Percentiles rank a stretch among this genome's conserved stretches.
Conservation (phyloP, 2,113 vertebrate species). For the Sitta europaea region DNA sequence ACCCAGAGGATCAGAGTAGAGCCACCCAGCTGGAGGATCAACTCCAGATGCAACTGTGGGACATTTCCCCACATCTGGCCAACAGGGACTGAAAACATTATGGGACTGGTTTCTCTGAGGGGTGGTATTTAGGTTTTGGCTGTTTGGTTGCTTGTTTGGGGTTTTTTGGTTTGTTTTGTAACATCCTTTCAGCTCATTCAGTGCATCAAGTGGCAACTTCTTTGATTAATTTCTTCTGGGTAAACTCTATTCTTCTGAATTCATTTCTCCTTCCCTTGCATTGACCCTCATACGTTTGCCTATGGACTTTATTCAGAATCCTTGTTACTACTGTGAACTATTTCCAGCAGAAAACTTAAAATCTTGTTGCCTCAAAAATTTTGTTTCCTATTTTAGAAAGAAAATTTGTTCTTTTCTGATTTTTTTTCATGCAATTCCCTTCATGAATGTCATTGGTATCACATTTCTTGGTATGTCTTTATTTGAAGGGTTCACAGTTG, state of each 20-base stretch:
- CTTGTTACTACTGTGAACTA: neutral
- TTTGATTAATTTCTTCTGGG: neutral
- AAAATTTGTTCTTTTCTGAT: neutral
- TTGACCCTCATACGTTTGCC: neutral
- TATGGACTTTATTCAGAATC: neutral
- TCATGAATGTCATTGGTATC: neutral
- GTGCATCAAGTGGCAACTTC: too few species aligned
- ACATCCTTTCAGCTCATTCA: neutral
- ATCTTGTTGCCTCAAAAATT: neutral
- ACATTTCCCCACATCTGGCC: neutral
- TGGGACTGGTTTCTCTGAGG: neutral
- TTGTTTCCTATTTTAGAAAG: neutral
- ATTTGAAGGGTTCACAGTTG: neutral
- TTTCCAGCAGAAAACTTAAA: neutral
- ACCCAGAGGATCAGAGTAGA: neutral
- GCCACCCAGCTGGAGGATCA: neutral
- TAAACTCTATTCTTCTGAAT: neutral
- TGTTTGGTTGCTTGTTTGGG: neutral
- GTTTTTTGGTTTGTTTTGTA: neutral
- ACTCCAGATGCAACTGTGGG: neutral
- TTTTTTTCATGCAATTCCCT: neutral
- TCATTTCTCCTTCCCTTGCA: neutral
- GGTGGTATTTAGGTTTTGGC: neutral
- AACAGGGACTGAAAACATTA: neutral
- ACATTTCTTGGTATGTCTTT: neutral